phyloP scores from a whole-genome alignment of 1,140 invertebrate species.

The Dolichoris vasculosae region DNA sequence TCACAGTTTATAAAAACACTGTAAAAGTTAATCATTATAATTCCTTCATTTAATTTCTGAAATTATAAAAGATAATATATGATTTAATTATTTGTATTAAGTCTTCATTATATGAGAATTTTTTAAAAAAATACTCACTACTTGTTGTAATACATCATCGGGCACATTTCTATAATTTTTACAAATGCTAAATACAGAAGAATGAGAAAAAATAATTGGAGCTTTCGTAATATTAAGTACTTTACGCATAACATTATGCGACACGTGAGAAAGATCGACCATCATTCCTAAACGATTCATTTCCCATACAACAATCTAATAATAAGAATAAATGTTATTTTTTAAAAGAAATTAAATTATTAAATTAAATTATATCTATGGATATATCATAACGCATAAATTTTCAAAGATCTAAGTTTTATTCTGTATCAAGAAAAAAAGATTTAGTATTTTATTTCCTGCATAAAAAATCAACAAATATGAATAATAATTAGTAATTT shows the following conservation, averaged over 20 bases:
- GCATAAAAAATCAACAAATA: no score
- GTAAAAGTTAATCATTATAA: conserved; percentile 94
- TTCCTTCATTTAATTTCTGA: conserved; percentile 83
- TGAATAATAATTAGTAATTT: no score
- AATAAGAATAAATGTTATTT: background rate
- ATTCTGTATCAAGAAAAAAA: no score
- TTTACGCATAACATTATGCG: conserved; percentile 85
- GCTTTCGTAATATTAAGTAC: conserved; percentile 84
- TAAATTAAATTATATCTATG: no score
- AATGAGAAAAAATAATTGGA: conserved; percentile 93
- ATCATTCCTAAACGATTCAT: conserved; percentile 94
- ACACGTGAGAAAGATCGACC: conserved; percentile 91
- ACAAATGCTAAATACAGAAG: conserved; percentile 88
- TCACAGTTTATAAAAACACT: conserved; percentile 89
- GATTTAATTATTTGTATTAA: conserved; percentile 17
- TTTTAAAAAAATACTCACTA: conserved; percentile 77
- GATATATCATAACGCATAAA: no score
- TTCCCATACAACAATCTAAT: conserved; percentile 84
- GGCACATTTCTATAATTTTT: conserved; percentile 90
- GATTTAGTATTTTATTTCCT: no score
- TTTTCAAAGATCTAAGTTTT: no score
- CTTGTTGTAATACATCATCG: conserved; percentile 84
- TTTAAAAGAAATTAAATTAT: no score
- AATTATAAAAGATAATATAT: conserved; percentile 52
- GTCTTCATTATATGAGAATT: conserved; percentile 22